phyloP scores from a whole-genome alignment of 2,888 invertebrate species.

The Oeneis ivallda region DNA sequence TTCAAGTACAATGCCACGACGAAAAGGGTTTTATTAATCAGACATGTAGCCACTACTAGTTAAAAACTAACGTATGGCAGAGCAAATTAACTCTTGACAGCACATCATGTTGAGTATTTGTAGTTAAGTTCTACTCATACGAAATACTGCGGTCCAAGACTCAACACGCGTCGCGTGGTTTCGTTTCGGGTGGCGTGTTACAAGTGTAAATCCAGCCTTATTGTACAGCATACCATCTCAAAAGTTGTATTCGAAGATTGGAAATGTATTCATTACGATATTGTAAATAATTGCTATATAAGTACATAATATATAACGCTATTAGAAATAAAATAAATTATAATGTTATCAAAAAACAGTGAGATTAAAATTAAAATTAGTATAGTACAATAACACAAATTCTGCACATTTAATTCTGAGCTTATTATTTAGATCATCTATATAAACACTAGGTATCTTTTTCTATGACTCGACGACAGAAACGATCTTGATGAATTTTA shows the following conservation, averaged over 20 bases:
- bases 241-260: conserved; percentile 10
- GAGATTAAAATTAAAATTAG: conserved; percentile 78
- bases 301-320: conserved; percentile 70
- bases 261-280: conserved; percentile 50
- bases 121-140: too few relatives aligned
- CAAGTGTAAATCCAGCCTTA: not conserved
- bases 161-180: not conserved
- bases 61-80: too few relatives aligned
- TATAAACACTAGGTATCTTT: too few relatives aligned
- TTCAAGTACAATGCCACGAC: too few relatives aligned
- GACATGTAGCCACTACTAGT: too few relatives aligned
- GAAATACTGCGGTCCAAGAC: too few relatives aligned
- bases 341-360: conserved; percentile 63
- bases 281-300: conserved; percentile 75
- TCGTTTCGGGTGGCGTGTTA: not conserved
- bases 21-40: too few relatives aligned
- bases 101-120: too few relatives aligned
- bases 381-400: conserved; percentile 56
- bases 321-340: conserved; percentile 71
- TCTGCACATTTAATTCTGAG: conserved; percentile 64
- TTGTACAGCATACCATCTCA: not conserved
- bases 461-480: too few relatives aligned
- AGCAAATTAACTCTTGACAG: too few relatives aligned
- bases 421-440: conserved; percentile 32
- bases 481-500: too few relatives aligned